These are phyloP conservation scores for Columba livia DNA, from an alignment of 2,113 vertebrate species.

Conservation along the genomic window DNA sequence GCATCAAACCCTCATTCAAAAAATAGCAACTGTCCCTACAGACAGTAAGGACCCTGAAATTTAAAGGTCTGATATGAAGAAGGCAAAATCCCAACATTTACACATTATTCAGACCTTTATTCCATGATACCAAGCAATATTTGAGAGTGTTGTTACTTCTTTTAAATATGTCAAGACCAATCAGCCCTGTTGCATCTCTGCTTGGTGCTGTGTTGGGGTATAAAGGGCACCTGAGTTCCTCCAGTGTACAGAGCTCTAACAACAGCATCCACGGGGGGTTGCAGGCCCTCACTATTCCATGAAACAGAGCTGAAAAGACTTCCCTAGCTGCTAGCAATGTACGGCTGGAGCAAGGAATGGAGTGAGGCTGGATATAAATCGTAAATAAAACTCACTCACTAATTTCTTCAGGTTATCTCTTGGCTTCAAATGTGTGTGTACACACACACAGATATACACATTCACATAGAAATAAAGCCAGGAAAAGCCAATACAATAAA, in stretches of 20 bases:
- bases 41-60: not conserved
- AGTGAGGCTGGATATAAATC: not conserved
- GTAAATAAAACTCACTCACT: not conserved
- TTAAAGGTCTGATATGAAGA: not conserved
- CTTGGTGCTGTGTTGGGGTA: not conserved
- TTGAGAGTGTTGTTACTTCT: not conserved
- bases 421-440: not conserved
- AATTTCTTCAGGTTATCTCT: not conserved
- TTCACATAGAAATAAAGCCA: not conserved
- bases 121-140: not conserved
- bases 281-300: not conserved
- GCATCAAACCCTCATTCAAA: not conserved
- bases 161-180: not conserved
- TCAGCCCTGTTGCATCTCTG: fast-evolving
- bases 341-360: not conserved
- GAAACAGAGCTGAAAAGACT: not conserved
- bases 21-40: not conserved
- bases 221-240: not conserved
- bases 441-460: not conserved
- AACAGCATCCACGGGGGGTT: fast-evolving
- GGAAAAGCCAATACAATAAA: not conserved
- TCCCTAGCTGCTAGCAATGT: not conserved
- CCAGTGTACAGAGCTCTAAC: fast-evolving
- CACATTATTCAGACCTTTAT: not conserved
- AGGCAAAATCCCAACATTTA: not conserved